phyloP scores from a whole-genome alignment of 2,888 invertebrate genomes.

The Papilio gigon region DNA sequence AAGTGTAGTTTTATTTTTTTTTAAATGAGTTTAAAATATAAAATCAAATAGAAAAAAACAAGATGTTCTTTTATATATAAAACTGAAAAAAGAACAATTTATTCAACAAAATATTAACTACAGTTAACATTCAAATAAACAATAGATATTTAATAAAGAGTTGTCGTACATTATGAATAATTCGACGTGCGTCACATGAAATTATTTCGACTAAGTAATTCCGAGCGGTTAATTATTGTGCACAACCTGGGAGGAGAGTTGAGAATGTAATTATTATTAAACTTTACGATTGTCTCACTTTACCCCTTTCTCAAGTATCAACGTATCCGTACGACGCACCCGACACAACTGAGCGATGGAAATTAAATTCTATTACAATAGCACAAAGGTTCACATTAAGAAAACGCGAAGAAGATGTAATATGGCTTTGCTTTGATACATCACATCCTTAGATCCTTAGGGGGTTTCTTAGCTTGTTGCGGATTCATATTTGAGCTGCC shows the following conservation, averaged over 20 bases:
- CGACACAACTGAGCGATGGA: conserved; percentile 47
- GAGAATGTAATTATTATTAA: conserved; percentile 83
- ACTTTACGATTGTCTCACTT: conserved; percentile 83
- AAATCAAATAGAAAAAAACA: not conserved
- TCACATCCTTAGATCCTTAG: conserved; percentile 74
- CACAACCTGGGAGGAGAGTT: conserved; percentile 80
- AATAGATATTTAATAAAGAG: conserved; percentile 47
- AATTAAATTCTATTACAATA: conserved; percentile 48
- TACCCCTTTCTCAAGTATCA: conserved; percentile 71
- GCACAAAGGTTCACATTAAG: conserved; percentile 53
- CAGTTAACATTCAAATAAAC: conserved; percentile 10
- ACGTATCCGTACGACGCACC: conserved; percentile 53
- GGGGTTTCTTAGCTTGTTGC: conserved; percentile 80
- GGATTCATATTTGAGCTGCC: conserved; percentile 79
- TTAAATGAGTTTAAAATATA: not conserved
- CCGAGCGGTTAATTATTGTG: conserved; percentile 82
- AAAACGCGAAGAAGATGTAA: conserved; percentile 44
- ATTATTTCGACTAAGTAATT: conserved; percentile 83
- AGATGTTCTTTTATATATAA: too few relatives aligned
- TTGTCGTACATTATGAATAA: conserved; percentile 57
- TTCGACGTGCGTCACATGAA: conserved; percentile 78
- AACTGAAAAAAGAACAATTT: too few relatives aligned
- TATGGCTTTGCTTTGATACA: conserved; percentile 54
- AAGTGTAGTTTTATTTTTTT: not conserved
- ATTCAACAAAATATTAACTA: not conserved